A percentile compares a stretch with the other conserved stretches of the same genome.
phyloP scores from a whole-genome alignment of 2,113 vertebrate genomes.

The Cyprinodon variegatus region DNA sequence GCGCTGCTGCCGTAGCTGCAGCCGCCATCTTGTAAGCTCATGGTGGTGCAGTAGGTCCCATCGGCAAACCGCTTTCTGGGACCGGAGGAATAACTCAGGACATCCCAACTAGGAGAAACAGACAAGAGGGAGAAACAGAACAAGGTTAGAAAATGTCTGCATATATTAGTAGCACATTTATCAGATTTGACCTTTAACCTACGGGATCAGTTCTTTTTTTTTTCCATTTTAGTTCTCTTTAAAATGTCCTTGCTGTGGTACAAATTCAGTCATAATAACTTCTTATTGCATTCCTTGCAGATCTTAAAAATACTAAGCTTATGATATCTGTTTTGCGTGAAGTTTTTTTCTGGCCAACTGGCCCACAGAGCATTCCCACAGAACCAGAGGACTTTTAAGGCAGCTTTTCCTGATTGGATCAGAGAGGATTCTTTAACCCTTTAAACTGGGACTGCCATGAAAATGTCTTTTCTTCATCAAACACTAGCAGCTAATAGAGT shows the following conservation, averaged over 20 bases:
- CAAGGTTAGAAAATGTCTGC: neutral
- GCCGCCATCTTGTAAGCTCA: conserved; percentile 94
- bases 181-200: neutral
- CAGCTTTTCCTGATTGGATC: too few species aligned
- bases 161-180: neutral
- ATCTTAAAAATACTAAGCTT: neutral
- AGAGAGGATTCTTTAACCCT: too few species aligned
- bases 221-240: neutral
- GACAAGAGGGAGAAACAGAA: neutral
- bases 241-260: neutral
- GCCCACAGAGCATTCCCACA: too few species aligned
- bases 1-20: conserved; percentile 75
- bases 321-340: neutral
- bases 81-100: conserved; percentile 75
- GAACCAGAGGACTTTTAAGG: too few species aligned
- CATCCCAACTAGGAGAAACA: conserved; percentile 79
- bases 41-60: conserved; percentile 90
- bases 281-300: neutral
- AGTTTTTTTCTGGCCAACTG: too few species aligned
- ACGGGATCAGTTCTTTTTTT: neutral
- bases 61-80: conserved; percentile 81
- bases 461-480: too few species aligned
- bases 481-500: too few species aligned
- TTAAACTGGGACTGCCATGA: too few species aligned
- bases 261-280: neutral